Evolutionary conservation across 2,888 invertebrate genomes (phyloP).

Genomic region (Drosophila tripunctata): DNA sequence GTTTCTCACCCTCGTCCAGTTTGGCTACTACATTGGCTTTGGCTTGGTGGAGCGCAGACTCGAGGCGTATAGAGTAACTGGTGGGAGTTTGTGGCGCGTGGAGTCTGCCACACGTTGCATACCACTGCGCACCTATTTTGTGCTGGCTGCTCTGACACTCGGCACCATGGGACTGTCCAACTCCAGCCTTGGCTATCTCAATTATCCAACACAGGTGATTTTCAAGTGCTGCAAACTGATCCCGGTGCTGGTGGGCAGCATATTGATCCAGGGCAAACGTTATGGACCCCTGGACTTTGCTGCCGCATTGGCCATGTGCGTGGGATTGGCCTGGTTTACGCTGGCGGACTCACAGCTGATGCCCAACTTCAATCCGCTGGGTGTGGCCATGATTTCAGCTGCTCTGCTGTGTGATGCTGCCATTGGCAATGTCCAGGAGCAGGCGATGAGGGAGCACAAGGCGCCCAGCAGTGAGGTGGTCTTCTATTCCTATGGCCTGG

Average conservation of each 20-base stretch:
- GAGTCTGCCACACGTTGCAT: conserved; percentile 89
- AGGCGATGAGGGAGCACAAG: conserved; percentile 93
- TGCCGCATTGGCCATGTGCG: conserved; percentile 93
- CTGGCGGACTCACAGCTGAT: conserved; percentile 91
- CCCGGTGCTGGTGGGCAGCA: conserved; percentile 97
- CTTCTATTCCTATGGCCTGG: conserved; percentile 95
- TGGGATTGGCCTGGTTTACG: conserved; percentile 95
- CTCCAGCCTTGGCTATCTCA: conserved; percentile 95
- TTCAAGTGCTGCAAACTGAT: conserved; percentile 99
- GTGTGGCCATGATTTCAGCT: conserved; percentile 90
- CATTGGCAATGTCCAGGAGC: conserved; percentile 98
- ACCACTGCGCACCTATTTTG: conserved; percentile 91
- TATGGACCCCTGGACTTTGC: conserved; percentile 93
- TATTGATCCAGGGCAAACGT: conserved; percentile 94
- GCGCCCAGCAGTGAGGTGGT: conserved; percentile 96
- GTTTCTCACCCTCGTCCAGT: conserved; percentile 96
- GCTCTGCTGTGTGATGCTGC: conserved; percentile 97
- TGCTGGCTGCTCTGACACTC: conserved; percentile 93
- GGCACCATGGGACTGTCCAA: conserved; percentile 99
- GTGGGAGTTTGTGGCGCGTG: conserved; percentile 37
- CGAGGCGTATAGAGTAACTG: conserved; percentile 82
- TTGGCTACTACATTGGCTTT: conserved; percentile 92
- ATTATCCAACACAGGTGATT: conserved; percentile 98
- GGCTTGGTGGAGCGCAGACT: conserved; percentile 89
- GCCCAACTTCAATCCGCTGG: conserved; percentile 89